Percentiles rank a stretch among this genome's conserved stretches.
Evolutionary conservation across 2,797 vertebrate genomes (phyloP).

Genomic region (Melanotaenia trifasciata): DNA sequence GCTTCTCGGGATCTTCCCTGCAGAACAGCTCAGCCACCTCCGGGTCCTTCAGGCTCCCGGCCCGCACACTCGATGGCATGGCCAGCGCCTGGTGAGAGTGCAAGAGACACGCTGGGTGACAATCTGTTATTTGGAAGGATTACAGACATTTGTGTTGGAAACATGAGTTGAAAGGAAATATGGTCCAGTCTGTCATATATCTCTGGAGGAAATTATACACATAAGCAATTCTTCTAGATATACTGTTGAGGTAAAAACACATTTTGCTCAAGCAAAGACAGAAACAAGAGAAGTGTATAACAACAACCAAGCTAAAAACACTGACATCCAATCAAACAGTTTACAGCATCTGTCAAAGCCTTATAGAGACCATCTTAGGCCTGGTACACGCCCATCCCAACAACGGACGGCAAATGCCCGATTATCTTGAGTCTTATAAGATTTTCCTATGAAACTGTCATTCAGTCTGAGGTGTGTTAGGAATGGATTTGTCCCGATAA

Average conservation of each 20-base stretch:
- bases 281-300: not conserved
- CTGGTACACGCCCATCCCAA: too few species aligned
- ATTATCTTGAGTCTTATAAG: too few species aligned
- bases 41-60: constrained; percentile 95
- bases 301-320: not conserved
- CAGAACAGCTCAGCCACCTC: constrained; percentile 96
- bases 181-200: constrained; percentile 20
- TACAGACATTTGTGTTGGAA: constrained; percentile 23
- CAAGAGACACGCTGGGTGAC: constrained; percentile 48
- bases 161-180: constrained; percentile 10
- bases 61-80: constrained; percentile 94
- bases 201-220: not conserved
- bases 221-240: constrained; percentile 1
- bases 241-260: not conserved
- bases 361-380: not conserved
- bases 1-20: constrained; percentile 94
- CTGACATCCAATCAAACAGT: not conserved
- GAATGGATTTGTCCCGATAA: too few species aligned
- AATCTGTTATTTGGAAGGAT: constrained; percentile 37
- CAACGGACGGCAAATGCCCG: too few species aligned
- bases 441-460: too few species aligned
- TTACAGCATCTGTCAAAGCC: not conserved
- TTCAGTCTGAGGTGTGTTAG: too few species aligned
- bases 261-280: not conserved
- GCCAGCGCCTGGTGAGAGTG: constrained; percentile 82